These are phyloP conservation scores for Scaptomyza graminum DNA, from an alignment of 1,140 invertebrate genomes.

Conservation along the genomic window DNA sequence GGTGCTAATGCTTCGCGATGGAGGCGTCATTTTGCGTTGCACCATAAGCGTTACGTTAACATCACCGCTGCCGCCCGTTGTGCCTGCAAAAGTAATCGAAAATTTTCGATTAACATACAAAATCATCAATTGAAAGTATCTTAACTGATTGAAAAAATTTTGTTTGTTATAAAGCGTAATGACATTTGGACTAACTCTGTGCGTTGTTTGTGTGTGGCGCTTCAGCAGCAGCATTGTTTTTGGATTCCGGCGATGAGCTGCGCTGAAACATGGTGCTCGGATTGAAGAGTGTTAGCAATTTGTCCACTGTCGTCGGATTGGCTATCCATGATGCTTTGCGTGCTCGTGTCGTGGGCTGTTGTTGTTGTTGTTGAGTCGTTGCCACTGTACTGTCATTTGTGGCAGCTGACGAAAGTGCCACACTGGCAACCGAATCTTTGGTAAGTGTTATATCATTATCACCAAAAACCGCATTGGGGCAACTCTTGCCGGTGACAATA, in stretches of 20 bases:
- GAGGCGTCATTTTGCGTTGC: slow-evolving; percentile 39
- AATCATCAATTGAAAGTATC: background rate
- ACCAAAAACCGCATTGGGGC: slow-evolving; percentile 76
- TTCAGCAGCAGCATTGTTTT: slow-evolving; percentile 26
- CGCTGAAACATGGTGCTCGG: slow-evolving; percentile 85
- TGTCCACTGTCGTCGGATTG: slow-evolving; percentile 85
- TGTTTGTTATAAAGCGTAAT: background rate
- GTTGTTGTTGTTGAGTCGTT: slow-evolving; percentile 52
- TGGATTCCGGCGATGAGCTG: slow-evolving; percentile 73
- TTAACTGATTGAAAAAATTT: too few relatives aligned
- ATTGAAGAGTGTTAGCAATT: slow-evolving; percentile 85
- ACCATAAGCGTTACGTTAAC: slow-evolving; percentile 27
- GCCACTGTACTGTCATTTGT: slow-evolving; percentile 6
- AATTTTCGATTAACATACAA: too few relatives aligned
- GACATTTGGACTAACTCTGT: slow-evolving; percentile 50
- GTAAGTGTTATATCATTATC: slow-evolving; percentile 82
- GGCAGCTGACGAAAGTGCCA: slow-evolving; percentile 52
- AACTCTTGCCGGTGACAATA: slow-evolving; percentile 31
- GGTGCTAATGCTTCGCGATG: slow-evolving; percentile 19
- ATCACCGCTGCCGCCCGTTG: slow-evolving; percentile 20
- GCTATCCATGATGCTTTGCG: slow-evolving; percentile 86
- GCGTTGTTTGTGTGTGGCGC: slow-evolving; percentile 45
- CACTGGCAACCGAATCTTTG: slow-evolving; percentile 64
- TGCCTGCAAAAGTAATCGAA: slow-evolving; percentile 7
- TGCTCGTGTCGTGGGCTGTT: slow-evolving; percentile 61